Evolutionary conservation across 2,797 vertebrate genomes (phyloP).

Genomic region (Podarcis siculus): DNA sequence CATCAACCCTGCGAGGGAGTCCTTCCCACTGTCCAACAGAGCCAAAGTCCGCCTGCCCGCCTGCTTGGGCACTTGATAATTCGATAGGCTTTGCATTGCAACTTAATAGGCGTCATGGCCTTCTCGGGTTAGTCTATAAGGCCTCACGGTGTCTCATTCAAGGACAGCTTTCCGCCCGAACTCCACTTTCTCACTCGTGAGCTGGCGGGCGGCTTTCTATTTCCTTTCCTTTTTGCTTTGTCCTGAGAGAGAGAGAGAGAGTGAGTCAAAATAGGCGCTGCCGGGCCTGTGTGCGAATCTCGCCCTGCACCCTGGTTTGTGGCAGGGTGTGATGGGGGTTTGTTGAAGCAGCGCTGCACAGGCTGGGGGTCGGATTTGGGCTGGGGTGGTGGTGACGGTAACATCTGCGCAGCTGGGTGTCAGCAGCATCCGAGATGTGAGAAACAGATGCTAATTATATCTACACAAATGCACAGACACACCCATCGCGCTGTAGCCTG

Average conservation of each 20-base stretch:
- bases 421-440: neutral
- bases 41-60: no score
- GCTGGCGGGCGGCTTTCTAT: neutral
- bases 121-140: neutral
- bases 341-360: neutral
- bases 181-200: neutral
- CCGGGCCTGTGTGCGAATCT: neutral
- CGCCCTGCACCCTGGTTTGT: neutral
- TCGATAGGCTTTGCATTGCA: no score
- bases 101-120: no score
- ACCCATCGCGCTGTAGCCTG: neutral
- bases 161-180: neutral
- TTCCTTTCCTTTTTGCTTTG: neutral
- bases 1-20: no score
- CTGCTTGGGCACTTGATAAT: no score
- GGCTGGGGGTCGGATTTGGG: neutral
- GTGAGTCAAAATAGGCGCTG: neutral
- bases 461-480: neutral
- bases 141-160: neutral
- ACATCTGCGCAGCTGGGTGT: neutral
- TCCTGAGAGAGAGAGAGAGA: neutral
- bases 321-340: neutral
- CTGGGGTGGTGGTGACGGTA: neutral
- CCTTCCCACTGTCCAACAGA: no score
- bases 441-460: slow-evolving; percentile 18